Conservation (phyloP, 2,888 invertebrate genomes). For the Tanytarsus gracilentus region DNA sequence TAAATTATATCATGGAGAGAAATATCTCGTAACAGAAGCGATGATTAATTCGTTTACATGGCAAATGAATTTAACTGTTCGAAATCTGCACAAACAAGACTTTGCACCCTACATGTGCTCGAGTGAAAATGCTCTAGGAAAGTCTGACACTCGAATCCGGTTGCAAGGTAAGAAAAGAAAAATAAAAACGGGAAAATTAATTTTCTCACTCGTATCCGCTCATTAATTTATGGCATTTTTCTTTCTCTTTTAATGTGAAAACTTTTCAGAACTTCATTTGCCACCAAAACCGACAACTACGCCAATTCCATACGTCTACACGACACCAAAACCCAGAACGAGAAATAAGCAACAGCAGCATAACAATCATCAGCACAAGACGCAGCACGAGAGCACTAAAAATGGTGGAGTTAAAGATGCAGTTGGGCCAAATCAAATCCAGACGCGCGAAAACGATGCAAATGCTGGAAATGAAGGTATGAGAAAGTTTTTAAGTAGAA, state of each 20-base stretch:
- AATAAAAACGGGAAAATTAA: slow-evolving; percentile 12
- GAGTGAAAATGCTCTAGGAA: slow-evolving; percentile 74
- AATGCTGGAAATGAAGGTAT: slow-evolving; percentile 17
- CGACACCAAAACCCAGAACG: slow-evolving; percentile 38
- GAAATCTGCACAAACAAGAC: slow-evolving; percentile 60
- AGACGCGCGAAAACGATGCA: slow-evolving; percentile 6
- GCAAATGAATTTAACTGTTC: slow-evolving; percentile 76
- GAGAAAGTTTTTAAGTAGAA: background rate
- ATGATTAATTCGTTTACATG: slow-evolving; percentile 67
- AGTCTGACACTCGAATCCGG: slow-evolving; percentile 69
- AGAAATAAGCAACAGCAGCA: slow-evolving; percentile 37
- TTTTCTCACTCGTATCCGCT: background rate
- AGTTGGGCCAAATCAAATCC: slow-evolving; percentile 23
- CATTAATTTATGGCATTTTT: background rate
- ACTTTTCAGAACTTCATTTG: slow-evolving; percentile 39
- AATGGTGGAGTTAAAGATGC: background rate
- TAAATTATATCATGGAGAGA: slow-evolving; percentile 16
- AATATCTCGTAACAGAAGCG: slow-evolving; percentile 46
- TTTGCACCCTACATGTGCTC: slow-evolving; percentile 75
- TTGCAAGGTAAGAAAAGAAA: slow-evolving; percentile 68
- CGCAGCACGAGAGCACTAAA: background rate
- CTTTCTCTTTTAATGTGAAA: slow-evolving; percentile 5
- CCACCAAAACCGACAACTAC: slow-evolving; percentile 43
- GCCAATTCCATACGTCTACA: slow-evolving; percentile 38
- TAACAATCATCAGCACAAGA: slow-evolving; percentile 12